A percentile compares a stretch with the other conserved stretches of the same genome.
Evolutionary conservation across 2,113 vertebrate genomes (phyloP).

Genomic region (Lepisosteus oculatus): DNA sequence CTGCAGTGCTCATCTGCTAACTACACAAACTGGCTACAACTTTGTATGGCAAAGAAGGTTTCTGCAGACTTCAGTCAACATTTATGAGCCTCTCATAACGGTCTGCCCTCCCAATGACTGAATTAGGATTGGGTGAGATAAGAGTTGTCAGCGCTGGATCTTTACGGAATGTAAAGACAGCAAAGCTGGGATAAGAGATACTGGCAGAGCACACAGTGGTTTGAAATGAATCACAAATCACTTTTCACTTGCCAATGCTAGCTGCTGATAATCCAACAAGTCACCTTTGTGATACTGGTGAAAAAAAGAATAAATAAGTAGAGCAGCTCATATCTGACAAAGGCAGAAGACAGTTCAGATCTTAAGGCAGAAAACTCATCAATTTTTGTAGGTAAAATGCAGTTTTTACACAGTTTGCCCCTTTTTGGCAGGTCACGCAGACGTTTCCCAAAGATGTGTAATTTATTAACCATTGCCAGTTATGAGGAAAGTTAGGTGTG

Average conservation of each 20-base stretch:
- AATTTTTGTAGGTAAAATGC: not conserved
- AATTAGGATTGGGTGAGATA: not conserved
- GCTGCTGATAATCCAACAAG: not conserved
- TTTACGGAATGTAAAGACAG: not conserved
- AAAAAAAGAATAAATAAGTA: not conserved
- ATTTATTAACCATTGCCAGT: too few species aligned
- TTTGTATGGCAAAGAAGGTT: too few species aligned
- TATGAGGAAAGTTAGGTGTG: too few species aligned
- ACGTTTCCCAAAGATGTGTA: too few species aligned
- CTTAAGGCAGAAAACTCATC: not conserved
- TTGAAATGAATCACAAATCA: slow-evolving; percentile 15
- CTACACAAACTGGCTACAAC: too few species aligned
- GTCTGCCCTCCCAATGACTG: not conserved
- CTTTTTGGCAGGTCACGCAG: too few species aligned
- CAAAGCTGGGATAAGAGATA: not conserved
- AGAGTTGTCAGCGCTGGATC: slow-evolving; percentile 3
- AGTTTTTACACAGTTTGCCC: too few species aligned
- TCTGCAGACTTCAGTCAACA: too few species aligned
- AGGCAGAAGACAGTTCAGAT: too few species aligned
- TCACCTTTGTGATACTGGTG: not conserved
- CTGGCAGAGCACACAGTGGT: not conserved
- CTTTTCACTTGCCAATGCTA: not conserved
- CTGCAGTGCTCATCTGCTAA: too few species aligned
- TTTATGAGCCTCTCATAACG: too few species aligned
- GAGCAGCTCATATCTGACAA: not conserved